Base-by-base conservation (phyloP, 2,888 invertebrate genomes). In the Nematopogon swammerdamellus region DNA sequence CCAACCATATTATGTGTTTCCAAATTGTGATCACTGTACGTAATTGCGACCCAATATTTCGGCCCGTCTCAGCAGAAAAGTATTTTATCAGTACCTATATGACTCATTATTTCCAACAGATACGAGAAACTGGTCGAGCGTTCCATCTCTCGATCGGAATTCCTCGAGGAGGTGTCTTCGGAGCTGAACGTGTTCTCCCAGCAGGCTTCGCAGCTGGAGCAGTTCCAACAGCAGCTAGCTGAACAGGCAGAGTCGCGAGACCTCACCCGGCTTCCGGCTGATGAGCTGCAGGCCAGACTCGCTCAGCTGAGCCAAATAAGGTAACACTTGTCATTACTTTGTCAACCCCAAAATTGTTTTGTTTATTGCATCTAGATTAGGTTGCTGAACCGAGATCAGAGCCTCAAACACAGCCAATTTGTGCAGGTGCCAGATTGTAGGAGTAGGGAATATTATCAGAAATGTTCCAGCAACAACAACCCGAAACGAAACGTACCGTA, bases 41-140 rank as follows among this genome's bases (percentile, higher is more conserved):
- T n/a, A n/a, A n/a, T n/a, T n/a, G n/a, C n/a, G n/a, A n/a, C n/a
- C n/a, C n/a, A n/a, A n/a, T n/a, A n/a, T n/a, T n/a, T n/a, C n/a
- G n/a, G n/a, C n/a, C n/a, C n/a, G n/a, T n/a, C n/a, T n/a, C n/a
- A n/a, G n/a, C n/a, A n/a, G n/a, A n/a, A 45, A 25, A 49, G 18
- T n/a, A 25, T 25, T 25, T 25, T 25, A 25, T 25, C 25, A n/a
- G n/a, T n/a, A n/a, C n/a, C n/a, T n/a, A n/a, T n/a, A n/a, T n/a
- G n/a, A n/a, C n/a, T n/a, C 8, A 30, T n/a, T 29, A n/a, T 20
- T 17, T n/a, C 36, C 59, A 59, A 62, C 55, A 87, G 94, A 65
- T 97, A 92, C 69, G 93, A 94, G 59, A 94, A 92, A 61, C 80
- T 96, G 0, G 82, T 89, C 46, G 92, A 94, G 56, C 88, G 90